Evolutionary conservation across 2,113 vertebrate species (phyloP), one percentile per base, ranked within the genome.

Genomic region (Tautogolabrus adspersus): DNA sequence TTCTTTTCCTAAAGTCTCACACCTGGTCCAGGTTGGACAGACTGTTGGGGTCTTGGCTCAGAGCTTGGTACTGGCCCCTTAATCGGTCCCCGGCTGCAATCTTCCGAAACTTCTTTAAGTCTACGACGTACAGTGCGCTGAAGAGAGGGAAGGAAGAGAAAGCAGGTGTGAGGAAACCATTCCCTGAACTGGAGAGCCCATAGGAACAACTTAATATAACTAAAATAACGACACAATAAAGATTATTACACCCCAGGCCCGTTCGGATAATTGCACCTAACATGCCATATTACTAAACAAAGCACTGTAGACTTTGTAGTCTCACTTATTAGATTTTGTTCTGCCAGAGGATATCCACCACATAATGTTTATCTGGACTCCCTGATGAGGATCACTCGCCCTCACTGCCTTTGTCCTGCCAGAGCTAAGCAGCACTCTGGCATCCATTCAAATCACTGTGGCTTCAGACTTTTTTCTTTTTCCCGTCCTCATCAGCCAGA

Each of bases 11-110:
- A n/a, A n/a, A n/a, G n/a, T n/a, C n/a, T 8, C 26, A 5, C 13
- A 98, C 98, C 96, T 99, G 98, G 87, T 99, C 97, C 55, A 99
- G 92, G 87, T 99, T 99, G 74, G 97, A 98, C 67, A 99, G 93
- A 57, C 98, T 99, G 91, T 98, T 97, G 34, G 97, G 97, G 88
- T 99, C 98, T 81, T 98, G 96, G 85, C 97, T 99, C 51, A 99
- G 93, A 56, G 96, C 96, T 87, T 99, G 98, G 85, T 99, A 99
- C 88, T 97, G 98, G 51, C 97, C 96, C 52, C 98, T 95, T 23
- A 99, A 95, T 76, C 96, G 89, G 89, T 99, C 98, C 62, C 98
- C 98, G 10, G 98, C 98, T 51, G 96, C 97, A 56, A 99, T 96
- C 92, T 95, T 98, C 42, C 98, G 92, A 90, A 99, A 99, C 82